Percentiles rank a stretch among this genome's conserved stretches.
phyloP scores from a whole-genome alignment of 2,888 invertebrate genomes.

The Microplitis deprimator region DNA sequence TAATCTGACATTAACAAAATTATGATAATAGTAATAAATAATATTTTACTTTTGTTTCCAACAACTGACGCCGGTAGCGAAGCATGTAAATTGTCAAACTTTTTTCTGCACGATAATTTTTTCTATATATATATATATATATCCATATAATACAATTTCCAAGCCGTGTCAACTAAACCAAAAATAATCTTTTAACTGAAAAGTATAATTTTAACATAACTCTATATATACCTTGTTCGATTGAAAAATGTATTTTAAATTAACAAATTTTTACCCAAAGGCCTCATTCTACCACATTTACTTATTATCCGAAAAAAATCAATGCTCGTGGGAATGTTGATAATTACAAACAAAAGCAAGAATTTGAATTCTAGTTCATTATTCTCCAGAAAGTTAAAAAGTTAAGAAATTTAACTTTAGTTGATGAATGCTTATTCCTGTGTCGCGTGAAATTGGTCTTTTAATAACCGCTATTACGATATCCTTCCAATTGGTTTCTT shows the following conservation, averaged over 20 bases:
- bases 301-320: no score
- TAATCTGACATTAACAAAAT: not conserved
- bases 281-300: no score
- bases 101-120: not conserved
- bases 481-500: no score
- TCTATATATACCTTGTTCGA: not conserved
- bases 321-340: no score
- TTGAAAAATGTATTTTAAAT: not conserved
- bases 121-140: not conserved
- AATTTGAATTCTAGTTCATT: no score
- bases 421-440: no score
- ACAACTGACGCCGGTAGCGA: not conserved
- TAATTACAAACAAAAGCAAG: no score
- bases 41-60: not conserved
- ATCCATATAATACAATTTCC: not conserved
- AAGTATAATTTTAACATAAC: not conserved
- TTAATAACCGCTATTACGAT: no score
- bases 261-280: not conserved
- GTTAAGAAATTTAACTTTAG: no score
- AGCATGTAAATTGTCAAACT: not conserved
- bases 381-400: no score
- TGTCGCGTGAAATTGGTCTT: no score
- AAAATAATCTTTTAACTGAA: not conserved
- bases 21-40: not conserved
- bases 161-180: not conserved